A percentile compares a stretch with the other conserved stretches of the same genome.
phyloP scores from a whole-genome alignment of 2,888 invertebrate genomes.

The Cheilosia scutellata region DNA sequence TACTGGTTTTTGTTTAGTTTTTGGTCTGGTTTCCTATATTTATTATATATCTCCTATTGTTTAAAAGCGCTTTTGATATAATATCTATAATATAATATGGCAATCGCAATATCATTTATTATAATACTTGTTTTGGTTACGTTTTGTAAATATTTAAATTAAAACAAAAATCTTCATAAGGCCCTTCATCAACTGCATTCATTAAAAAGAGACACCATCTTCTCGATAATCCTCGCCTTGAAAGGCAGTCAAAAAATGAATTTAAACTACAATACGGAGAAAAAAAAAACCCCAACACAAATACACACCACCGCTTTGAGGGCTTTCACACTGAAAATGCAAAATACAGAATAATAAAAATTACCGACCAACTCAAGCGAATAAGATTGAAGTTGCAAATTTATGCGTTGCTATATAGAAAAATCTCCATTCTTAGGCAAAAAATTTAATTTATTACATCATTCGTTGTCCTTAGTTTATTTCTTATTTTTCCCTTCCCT shows the following conservation, averaged over 20 bases:
- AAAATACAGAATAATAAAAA: constrained; percentile 2
- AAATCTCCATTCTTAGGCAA: background rate
- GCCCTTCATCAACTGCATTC: too few species aligned
- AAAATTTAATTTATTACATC: constrained; percentile 22
- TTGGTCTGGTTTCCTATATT: background rate
- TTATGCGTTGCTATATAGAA: background rate
- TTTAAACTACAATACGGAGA: background rate
- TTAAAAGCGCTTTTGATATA: background rate
- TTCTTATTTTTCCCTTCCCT: constrained; percentile 3
- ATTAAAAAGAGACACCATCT: too few species aligned
- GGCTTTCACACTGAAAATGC: background rate
- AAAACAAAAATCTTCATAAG: too few species aligned
- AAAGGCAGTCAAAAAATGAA: too few species aligned
- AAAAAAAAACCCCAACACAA: background rate
- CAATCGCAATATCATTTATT: too few species aligned
- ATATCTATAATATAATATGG: too few species aligned
- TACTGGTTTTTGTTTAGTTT: background rate
- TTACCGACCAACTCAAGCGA: background rate
- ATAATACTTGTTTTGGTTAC: too few species aligned
- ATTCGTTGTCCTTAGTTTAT: background rate
- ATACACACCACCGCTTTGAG: background rate
- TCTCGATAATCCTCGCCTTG: too few species aligned
- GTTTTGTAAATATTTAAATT: too few species aligned
- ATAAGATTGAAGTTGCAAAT: constrained; percentile 15
- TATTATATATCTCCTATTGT: background rate